Conservation (phyloP, 2,113 vertebrate genomes). For the Helogale parvula region DNA sequence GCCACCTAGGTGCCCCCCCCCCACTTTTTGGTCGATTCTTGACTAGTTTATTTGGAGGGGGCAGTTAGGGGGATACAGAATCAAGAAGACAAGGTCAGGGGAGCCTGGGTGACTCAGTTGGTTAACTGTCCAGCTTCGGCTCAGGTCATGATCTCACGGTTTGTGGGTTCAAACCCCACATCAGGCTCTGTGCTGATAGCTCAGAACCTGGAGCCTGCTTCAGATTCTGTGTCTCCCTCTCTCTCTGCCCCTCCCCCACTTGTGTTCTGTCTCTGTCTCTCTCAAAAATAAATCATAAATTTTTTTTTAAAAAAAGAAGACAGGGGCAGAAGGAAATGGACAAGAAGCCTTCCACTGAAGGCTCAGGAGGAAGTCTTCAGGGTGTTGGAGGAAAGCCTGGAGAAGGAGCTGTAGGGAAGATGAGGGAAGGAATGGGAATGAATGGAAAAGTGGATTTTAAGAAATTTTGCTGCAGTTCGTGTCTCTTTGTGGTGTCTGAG, state of each 20-base stretch:
- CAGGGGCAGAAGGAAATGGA: background rate
- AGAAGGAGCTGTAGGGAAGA: rapidly evolving
- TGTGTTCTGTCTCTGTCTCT: no score
- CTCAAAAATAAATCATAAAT: no score
- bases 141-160: no score
- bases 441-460: background rate
- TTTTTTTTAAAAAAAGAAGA: background rate
- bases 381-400: background rate
- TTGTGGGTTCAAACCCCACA: no score
- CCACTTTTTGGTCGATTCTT: background rate
- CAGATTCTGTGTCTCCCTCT: no score
- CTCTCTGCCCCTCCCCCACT: no score
- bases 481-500: background rate
- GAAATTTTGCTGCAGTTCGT: background rate
- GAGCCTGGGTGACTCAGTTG: no score
- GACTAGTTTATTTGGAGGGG: background rate
- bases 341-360: background rate
- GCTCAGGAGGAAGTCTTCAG: background rate
- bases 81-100: background rate
- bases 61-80: background rate
- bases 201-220: no score
- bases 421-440: background rate
- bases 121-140: no score
- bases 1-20: no score
- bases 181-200: no score